Conservation (phyloP, 53 echinoderm and acorn worm species). For the Hippasteria phrygiana region DNA sequence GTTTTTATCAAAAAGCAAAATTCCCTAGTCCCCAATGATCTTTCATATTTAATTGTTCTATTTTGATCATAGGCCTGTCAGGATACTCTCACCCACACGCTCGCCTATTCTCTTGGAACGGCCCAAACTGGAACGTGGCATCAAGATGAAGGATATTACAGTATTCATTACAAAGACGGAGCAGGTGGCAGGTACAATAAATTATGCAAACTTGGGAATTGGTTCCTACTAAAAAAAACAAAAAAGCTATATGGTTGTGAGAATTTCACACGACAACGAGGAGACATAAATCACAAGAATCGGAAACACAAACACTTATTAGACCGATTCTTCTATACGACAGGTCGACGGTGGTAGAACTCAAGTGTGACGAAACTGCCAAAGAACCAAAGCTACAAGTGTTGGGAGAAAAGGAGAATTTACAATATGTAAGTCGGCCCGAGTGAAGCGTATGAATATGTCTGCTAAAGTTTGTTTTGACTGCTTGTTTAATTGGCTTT, state of each 20-base stretch:
- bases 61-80: background rate
- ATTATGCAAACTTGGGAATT: background rate
- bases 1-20: no score
- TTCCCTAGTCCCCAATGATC: no score
- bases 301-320: no score
- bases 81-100: background rate
- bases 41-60: background rate
- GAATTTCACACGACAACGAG: no score
- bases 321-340: no score
- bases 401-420: background rate
- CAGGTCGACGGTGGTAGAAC: background rate
- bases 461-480: background rate
- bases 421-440: background rate
- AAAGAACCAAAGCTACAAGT: background rate
- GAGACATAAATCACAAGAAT: no score
- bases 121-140: background rate
- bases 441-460: background rate
- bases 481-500: background rate
- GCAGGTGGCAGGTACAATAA: background rate
- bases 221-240: no score
- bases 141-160: conserved; percentile 1
- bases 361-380: background rate
- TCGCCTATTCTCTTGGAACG: background rate
- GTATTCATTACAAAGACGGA: background rate
- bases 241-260: no score